These are phyloP conservation scores for Lepidocyrtinus sp. DNA, from an alignment of 2,888 invertebrate species.

Conservation along the genomic window DNA sequence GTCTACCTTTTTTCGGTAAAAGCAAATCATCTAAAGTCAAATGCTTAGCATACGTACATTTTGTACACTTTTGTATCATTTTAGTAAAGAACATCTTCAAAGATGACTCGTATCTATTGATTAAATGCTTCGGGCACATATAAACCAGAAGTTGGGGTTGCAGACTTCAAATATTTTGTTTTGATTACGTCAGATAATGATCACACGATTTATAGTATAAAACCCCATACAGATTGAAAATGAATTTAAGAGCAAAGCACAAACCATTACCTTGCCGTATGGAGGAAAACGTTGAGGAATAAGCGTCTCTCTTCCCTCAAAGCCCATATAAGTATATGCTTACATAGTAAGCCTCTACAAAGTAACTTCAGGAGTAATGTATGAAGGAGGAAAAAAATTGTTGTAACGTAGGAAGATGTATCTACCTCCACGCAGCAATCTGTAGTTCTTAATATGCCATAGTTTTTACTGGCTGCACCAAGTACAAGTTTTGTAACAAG, in stretches of 20 bases:
- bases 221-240: slow-evolving; percentile 10
- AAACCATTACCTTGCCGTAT: slow-evolving; percentile 60
- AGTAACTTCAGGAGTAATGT: too few relatives aligned
- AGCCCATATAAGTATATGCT: background rate
- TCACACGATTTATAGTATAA: slow-evolving; percentile 40
- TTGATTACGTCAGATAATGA: slow-evolving; percentile 54
- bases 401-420: background rate
- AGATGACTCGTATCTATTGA: background rate
- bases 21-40: background rate
- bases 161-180: slow-evolving; percentile 22
- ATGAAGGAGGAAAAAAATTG: background rate
- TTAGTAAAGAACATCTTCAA: background rate
- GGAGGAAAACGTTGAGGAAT: slow-evolving; percentile 32
- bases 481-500: too few relatives aligned
- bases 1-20: background rate
- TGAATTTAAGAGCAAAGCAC: slow-evolving; percentile 39
- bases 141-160: background rate
- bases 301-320: slow-evolving; percentile 24
- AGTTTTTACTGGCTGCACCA: too few relatives aligned
- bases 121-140: background rate
- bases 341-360: background rate
- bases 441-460: background rate
- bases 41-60: background rate
- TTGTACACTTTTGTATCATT: background rate
- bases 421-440: background rate